Evolutionary conservation across 2,797 vertebrate genomes (phyloP), one percentile per base, ranked within the genome.

Genomic region (Megalops cyprinoides): DNA sequence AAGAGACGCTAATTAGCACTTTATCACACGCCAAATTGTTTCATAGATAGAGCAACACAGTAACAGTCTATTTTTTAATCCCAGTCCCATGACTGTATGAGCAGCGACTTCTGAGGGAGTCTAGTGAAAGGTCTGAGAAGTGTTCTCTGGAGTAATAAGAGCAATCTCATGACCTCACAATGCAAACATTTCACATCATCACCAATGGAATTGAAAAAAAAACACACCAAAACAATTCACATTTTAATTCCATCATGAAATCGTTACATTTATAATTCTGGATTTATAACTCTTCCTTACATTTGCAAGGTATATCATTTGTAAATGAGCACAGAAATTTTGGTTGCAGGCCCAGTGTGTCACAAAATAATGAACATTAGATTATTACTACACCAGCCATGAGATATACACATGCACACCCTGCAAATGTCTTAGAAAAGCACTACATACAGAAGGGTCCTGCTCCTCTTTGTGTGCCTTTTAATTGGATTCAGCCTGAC

Each of bases 1-100:
- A 94, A 95, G 92, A 90, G 93, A 90, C 88, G 88, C 93, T 94
- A 94, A 95, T 95, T 94, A 95, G 91, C 94, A 86, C 92, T 92
- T 93, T 91, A 93, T 94, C 91, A 91, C 91, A 91, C 87, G 93
- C 92, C 91, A 92, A 94, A 94, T 92, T 86, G 90, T 90, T 89
- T 89, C 88, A 83, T 86, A 89, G 44, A 69, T 79, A 85, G 87
- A 88, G 90, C 87, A 34, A 87, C 89, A 88, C 88, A 86, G 87
- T 84, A 85, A 49, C 82, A 28, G 86, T 83, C 91, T 94, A 95
- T 94, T 94, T 94, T 94, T 94, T 77, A 20, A 48, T 83, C 42
- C 74, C 49, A 23, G 42, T 51, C 71, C 49, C 60, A 53, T 81
- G 81, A 73, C 69, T 60, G 39, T 53, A 56, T 49, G 76, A 55